Conservation (phyloP, 2,888 invertebrate genomes). For the Netelia inedita region DNA sequence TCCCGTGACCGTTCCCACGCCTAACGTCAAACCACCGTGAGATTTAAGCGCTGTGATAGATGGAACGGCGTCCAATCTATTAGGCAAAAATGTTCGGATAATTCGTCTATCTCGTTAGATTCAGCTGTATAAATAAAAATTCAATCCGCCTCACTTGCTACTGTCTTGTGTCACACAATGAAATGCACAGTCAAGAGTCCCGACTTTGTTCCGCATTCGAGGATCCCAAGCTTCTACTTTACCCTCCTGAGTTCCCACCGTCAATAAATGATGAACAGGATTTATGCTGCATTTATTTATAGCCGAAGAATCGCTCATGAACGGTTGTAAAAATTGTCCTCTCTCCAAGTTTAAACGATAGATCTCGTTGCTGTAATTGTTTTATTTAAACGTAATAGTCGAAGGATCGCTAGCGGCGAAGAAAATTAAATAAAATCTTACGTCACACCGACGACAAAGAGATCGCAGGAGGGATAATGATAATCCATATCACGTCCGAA, state of each 20-base stretch:
- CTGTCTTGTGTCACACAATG: constrained; percentile 87
- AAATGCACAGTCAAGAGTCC: constrained; percentile 93
- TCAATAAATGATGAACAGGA: constrained; percentile 94
- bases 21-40: constrained; percentile 91
- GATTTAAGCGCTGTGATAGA: constrained; percentile 93
- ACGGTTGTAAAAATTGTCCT: constrained; percentile 96
- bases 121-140: not conserved
- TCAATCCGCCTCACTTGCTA: constrained; percentile 84
- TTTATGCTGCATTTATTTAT: constrained; percentile 95
- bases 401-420: not conserved
- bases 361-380: constrained; percentile 90
- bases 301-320: constrained; percentile 90
- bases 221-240: constrained; percentile 99
- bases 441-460: constrained; percentile 96
- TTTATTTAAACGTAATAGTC: not conserved
- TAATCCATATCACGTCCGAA: constrained; percentile 98
- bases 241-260: constrained; percentile 95
- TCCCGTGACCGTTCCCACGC: constrained; percentile 97
- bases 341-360: constrained; percentile 98
- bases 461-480: constrained; percentile 95
- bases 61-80: constrained; percentile 89
- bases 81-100: not conserved
- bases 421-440: constrained; percentile 83
- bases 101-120: not conserved
- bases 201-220: constrained; percentile 91